A percentile compares a stretch with the other conserved stretches of the same genome.
These are phyloP conservation scores for Hyppa rectilinea DNA, from an alignment of 2,888 invertebrate species.

Conservation along the genomic window DNA sequence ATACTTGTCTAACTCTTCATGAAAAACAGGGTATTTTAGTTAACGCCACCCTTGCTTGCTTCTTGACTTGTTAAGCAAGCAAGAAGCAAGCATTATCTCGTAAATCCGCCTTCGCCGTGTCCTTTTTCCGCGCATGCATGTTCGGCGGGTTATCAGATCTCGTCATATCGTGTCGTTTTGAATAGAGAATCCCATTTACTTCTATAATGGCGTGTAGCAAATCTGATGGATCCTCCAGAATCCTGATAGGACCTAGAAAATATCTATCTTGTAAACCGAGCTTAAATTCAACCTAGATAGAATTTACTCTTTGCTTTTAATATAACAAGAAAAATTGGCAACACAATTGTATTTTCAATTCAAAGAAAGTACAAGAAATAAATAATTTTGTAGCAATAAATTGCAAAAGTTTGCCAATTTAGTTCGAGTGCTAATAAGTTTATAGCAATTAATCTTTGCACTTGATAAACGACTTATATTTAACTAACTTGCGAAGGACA, in stretches of 20 bases:
- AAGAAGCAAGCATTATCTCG: constrained; percentile 1
- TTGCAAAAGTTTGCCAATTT: constrained; percentile 57
- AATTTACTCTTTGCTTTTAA: too few relatives aligned
- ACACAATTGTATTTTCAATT: constrained; percentile 28
- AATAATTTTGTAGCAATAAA: constrained; percentile 52
- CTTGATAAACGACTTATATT: constrained; percentile 38
- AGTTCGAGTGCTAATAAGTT: constrained; percentile 46
- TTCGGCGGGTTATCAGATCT: constrained; percentile 39
- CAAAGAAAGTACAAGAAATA: too few relatives aligned
- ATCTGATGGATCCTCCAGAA: constrained; percentile 53
- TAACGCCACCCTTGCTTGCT: too few relatives aligned
- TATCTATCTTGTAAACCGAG: constrained; percentile 17
- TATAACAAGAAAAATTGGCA: not conserved
- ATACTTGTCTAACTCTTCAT: not conserved
- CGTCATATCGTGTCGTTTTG: constrained; percentile 27
- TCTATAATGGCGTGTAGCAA: constrained; percentile 53
- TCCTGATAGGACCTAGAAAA: constrained; percentile 26
- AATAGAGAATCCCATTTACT: constrained; percentile 57
- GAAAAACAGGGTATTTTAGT: too few relatives aligned
- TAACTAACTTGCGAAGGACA: constrained; percentile 36
- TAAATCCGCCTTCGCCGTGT: not conserved
- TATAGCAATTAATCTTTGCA: constrained; percentile 54
- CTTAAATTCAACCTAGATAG: constrained; percentile 16
- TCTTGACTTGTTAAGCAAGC: too few relatives aligned
- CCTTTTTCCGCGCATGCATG: constrained; percentile 4